phyloP scores from a whole-genome alignment of 2,113 vertebrate species.

The Muntiacus reevesi region DNA sequence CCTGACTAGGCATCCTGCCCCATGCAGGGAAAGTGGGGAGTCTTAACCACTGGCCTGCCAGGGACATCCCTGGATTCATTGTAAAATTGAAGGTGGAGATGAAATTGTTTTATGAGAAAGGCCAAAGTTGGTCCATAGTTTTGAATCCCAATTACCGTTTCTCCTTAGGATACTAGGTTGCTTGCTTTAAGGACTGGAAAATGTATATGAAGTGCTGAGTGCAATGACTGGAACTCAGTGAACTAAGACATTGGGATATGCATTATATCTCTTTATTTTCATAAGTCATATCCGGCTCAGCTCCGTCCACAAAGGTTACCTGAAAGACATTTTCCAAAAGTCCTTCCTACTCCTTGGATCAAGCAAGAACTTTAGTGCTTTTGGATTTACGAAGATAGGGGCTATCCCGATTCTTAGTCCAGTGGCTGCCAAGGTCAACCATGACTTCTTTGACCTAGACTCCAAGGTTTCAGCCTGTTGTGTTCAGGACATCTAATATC shows the following conservation, averaged over 20 bases:
- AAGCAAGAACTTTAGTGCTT: not conserved
- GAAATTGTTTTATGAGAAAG: not conserved
- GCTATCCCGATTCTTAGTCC: not conserved
- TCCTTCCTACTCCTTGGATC: not conserved
- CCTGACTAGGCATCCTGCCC: not conserved
- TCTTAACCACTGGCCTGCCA: not conserved
- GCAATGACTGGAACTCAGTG: not conserved
- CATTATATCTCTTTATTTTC: not conserved
- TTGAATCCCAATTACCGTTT: not conserved
- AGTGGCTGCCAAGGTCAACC: not conserved
- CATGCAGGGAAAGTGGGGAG: not conserved
- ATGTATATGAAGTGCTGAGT: not conserved
- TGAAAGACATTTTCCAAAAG: not conserved
- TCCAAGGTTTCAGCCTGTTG: not conserved
- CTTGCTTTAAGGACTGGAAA: not conserved
- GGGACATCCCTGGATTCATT: not conserved
- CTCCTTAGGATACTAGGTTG: not conserved
- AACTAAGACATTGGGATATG: not conserved
- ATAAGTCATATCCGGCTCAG: not conserved
- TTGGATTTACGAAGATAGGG: not conserved
- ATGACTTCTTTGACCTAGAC: not conserved
- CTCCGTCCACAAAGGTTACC: not conserved
- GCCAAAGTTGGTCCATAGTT: not conserved
- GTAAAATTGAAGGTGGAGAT: not conserved
- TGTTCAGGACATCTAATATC: not conserved